A percentile compares a stretch with the other conserved stretches of the same genome.
Evolutionary conservation across 2,888 invertebrate genomes (phyloP).

Genomic region (Lasioglossum villosulum): DNA sequence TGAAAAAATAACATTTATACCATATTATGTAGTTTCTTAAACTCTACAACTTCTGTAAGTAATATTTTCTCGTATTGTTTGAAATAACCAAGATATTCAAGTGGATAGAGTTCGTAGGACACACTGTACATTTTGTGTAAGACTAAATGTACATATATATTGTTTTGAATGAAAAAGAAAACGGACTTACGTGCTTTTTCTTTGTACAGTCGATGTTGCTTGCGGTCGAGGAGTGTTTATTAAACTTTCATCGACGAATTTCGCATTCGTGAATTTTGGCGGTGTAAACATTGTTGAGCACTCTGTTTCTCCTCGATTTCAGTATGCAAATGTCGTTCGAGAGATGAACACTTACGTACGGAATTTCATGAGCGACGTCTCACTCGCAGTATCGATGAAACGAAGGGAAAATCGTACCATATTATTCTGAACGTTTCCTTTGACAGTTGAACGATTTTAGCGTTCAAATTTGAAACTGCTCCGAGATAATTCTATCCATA

Average conservation of each 20-base stretch:
- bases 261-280: conserved; percentile 42
- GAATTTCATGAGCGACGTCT: conserved; percentile 4
- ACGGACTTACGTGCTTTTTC: conserved; percentile 76
- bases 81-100: too few species aligned
- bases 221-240: conserved; percentile 83
- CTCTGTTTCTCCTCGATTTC: conserved; percentile 43
- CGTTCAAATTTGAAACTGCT: conserved; percentile 75
- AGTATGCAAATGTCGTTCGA: not conserved
- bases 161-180: not conserved
- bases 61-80: too few species aligned
- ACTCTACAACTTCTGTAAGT: too few species aligned
- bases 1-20: too few species aligned
- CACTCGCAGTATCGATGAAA: conserved; percentile 22
- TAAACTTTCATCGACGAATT: conserved; percentile 77
- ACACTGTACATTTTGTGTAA: not conserved
- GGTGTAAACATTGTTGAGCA: conserved; percentile 66
- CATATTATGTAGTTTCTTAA: too few species aligned
- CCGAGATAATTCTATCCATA: conserved; percentile 50
- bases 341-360: not conserved
- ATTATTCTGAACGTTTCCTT: conserved; percentile 51
- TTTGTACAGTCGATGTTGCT: conserved; percentile 84
- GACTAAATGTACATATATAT: not conserved
- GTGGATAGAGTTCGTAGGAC: too few species aligned
- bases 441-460: conserved; percentile 72
- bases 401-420: conserved; percentile 27